These are phyloP conservation scores for Oscheius sp. DNA, from an alignment of 2,888 invertebrate species.

Conservation along the genomic window DNA sequence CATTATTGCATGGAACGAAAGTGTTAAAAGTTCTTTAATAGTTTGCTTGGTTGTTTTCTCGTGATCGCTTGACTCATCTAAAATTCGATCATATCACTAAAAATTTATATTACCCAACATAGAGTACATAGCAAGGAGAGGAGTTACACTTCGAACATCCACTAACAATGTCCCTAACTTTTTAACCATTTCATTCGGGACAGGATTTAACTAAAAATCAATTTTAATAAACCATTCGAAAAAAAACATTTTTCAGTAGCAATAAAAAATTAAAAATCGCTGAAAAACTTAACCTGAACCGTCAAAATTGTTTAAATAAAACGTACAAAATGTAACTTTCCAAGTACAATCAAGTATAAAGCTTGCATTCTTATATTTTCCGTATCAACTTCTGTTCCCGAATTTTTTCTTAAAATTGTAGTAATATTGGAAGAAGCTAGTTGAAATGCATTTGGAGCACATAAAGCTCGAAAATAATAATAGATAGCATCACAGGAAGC, in stretches of 20 bases:
- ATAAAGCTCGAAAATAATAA: constrained; percentile 44
- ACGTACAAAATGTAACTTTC: constrained; percentile 27
- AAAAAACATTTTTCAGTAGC: too few relatives aligned
- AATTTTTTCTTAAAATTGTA: constrained; percentile 41
- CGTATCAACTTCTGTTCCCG: neutral
- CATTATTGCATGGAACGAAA: neutral
- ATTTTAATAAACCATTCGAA: too few relatives aligned
- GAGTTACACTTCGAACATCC: neutral
- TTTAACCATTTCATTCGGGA: neutral
- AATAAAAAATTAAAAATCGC: constrained; percentile 3
- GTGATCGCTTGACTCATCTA: neutral
- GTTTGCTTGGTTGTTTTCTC: neutral
- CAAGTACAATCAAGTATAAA: constrained; percentile 3
- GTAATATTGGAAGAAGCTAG: constrained; percentile 40
- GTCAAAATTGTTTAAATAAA: neutral
- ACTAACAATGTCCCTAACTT: neutral
- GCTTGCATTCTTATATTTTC: neutral
- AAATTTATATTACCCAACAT: neutral
- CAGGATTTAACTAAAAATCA: neutral
- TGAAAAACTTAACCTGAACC: neutral
- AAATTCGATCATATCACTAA: neutral
- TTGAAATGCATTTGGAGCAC: constrained; percentile 27
- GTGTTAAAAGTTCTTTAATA: constrained; percentile 7
- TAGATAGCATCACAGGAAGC: constrained; percentile 28
- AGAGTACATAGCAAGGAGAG: neutral